A percentile compares a stretch with the other conserved stretches of the same genome.
Conservation (phyloP, 1,140 invertebrate genomes). For the Pogonognathellus flavescens region DNA sequence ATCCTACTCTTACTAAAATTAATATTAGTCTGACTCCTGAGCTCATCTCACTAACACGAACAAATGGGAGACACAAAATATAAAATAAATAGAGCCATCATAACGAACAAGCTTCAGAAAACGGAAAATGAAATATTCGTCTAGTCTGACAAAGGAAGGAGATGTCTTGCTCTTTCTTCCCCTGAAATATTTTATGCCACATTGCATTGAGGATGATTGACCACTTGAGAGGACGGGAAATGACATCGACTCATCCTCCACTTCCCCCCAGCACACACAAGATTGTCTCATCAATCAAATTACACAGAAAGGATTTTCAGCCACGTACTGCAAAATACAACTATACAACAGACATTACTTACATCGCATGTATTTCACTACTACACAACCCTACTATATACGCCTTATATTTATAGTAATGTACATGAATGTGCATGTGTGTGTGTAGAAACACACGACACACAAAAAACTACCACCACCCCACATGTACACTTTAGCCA, state of each 20-base stretch:
- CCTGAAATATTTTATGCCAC: conserved; percentile 43
- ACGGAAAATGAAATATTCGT: conserved; percentile 24
- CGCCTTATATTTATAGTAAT: too few species aligned
- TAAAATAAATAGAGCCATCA: conserved; percentile 18
- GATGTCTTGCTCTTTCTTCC: conserved; percentile 36
- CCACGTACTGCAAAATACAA: not conserved
- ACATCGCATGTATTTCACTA: too few species aligned
- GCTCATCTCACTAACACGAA: conserved; percentile 14
- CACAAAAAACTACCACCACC: too few species aligned
- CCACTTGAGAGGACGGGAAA: conserved; percentile 49
- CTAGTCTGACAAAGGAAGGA: conserved; percentile 7
- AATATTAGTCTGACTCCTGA: too few species aligned
- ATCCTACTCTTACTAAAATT: too few species aligned
- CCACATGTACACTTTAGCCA: too few species aligned
- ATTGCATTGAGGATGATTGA: conserved; percentile 50
- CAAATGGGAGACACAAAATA: conserved; percentile 32
- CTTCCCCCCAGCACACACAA: conserved; percentile 16
- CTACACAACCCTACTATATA: too few species aligned
- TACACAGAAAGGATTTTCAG: conserved; percentile 17
- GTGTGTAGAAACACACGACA: too few species aligned
- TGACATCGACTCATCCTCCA: conserved; percentile 36
- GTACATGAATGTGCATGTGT: too few species aligned
- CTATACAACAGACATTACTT: too few species aligned
- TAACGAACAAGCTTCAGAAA: not conserved
- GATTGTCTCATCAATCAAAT: conserved; percentile 50